These are phyloP conservation scores for Siphonodentalium dalli DNA, from an alignment of 2,888 invertebrate species.

Conservation along the genomic window DNA sequence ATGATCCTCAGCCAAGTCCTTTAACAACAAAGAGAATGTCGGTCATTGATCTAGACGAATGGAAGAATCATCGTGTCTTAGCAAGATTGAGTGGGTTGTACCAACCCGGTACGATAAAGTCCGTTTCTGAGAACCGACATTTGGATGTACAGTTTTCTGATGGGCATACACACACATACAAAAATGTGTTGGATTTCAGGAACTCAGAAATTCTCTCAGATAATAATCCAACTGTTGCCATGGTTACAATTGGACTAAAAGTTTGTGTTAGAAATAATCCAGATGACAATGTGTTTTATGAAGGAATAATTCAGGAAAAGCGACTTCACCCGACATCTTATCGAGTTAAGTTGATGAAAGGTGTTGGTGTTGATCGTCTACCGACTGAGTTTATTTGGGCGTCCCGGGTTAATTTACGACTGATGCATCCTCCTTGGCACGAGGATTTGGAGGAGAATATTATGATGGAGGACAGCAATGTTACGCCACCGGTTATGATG, in stretches of 20 bases:
- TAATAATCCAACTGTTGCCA: constrained; percentile 81
- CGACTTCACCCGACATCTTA: constrained; percentile 75
- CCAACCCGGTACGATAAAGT: constrained; percentile 82
- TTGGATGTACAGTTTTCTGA: constrained; percentile 83
- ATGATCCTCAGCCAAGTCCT: constrained; percentile 33
- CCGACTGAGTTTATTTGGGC: constrained; percentile 70
- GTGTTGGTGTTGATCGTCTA: constrained; percentile 22
- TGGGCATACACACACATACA: constrained; percentile 83
- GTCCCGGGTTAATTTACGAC: constrained; percentile 86
- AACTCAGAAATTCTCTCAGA: constrained; percentile 91
- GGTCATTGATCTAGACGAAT: constrained; percentile 83
- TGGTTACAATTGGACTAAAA: constrained; percentile 79
- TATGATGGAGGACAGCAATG: constrained; percentile 29
- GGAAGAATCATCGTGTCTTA: constrained; percentile 90
- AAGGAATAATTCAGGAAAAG: constrained; percentile 80
- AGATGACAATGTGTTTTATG: constrained; percentile 78
- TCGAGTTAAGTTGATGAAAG: constrained; percentile 70
- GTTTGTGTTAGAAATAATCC: constrained; percentile 74
- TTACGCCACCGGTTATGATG: constrained; percentile 23
- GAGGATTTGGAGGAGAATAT: constrained; percentile 78
- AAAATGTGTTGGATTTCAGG: constrained; percentile 75
- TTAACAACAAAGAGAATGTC: constrained; percentile 34
- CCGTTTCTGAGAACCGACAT: constrained; percentile 68
- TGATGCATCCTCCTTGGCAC: constrained; percentile 94
- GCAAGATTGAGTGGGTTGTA: constrained; percentile 84